Percentiles rank a stretch among this genome's conserved stretches.
phyloP scores from a whole-genome alignment of 2,113 vertebrate species.

The Cebus imitator region DNA sequence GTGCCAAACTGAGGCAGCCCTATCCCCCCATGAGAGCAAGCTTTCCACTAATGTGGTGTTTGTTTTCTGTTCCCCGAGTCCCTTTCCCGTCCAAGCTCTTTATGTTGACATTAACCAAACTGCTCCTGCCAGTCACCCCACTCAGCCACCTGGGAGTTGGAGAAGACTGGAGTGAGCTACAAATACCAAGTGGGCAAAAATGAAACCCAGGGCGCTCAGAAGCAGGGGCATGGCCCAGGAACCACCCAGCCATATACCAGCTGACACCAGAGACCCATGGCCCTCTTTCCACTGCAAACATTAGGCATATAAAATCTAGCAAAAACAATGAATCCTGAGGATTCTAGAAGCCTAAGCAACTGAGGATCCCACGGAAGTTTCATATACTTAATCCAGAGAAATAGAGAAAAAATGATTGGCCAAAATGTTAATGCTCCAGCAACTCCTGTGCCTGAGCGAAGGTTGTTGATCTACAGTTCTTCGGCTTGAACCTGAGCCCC shows the following conservation, averaged over 20 bases:
- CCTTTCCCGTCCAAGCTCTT: neutral
- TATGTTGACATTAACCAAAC: neutral
- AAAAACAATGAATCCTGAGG: neutral
- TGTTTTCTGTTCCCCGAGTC: neutral
- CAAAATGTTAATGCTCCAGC: neutral
- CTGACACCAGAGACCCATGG: no score
- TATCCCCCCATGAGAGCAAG: neutral
- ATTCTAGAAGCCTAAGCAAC: neutral
- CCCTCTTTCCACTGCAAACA: neutral
- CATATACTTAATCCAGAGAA: neutral
- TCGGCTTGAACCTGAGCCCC: neutral
- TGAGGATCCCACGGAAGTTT: neutral
- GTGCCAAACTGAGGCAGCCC: neutral
- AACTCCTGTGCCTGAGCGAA: neutral
- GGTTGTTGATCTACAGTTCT: neutral
- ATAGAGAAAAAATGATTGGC: neutral
- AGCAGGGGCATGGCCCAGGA: neutral
- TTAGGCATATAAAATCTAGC: neutral
- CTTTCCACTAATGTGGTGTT: neutral
- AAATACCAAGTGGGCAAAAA: neutral
- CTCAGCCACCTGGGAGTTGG: neutral
- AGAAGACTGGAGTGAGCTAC: neutral
- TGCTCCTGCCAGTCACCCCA: neutral
- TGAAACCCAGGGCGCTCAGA: neutral
- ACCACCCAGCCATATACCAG: neutral